phyloP scores from a whole-genome alignment of 2,888 invertebrate genomes.

The Anagyrus pseudococci region DNA sequence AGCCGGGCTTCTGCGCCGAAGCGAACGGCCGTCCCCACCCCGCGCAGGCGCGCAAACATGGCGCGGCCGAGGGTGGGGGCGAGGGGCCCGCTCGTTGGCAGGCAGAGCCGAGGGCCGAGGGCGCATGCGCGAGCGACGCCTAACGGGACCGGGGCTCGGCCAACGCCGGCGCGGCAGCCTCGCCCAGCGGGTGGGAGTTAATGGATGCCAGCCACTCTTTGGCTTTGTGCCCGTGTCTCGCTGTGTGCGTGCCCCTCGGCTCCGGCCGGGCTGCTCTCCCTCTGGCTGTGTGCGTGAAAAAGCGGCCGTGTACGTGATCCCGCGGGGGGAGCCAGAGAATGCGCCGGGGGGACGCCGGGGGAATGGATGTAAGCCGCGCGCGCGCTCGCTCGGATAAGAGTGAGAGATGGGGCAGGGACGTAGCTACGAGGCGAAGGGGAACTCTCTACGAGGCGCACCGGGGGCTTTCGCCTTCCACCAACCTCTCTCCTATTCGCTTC shows the following conservation, averaged over 20 bases:
- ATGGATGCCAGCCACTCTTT: neutral
- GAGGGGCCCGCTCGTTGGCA: neutral
- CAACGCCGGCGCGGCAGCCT: slow-evolving; percentile 9
- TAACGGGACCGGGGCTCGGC: slow-evolving; percentile 28
- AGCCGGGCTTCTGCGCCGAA: neutral
- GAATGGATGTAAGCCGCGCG: slow-evolving; percentile 17
- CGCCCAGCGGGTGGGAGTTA: neutral
- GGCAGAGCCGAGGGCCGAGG: neutral
- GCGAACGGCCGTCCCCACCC: neutral
- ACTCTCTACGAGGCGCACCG: neutral
- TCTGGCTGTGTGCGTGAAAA: neutral
- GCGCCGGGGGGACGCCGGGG: slow-evolving; percentile 18
- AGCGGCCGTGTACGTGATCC: neutral
- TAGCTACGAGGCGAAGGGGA: slow-evolving; percentile 16
- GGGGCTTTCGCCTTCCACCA: neutral
- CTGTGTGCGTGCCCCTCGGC: neutral
- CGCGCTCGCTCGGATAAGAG: neutral
- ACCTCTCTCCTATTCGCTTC: too few relatives aligned
- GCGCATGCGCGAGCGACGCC: slow-evolving; percentile 23
- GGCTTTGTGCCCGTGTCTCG: neutral
- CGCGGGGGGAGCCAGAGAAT: slow-evolving; percentile 2
- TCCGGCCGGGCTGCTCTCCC: neutral
- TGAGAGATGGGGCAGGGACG: slow-evolving; percentile 28
- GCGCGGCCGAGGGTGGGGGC: slow-evolving; percentile 11
- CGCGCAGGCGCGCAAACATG: slow-evolving; percentile 18